A percentile compares a stretch with the other conserved stretches of the same genome.
These are phyloP conservation scores for Hyperopisus bebe DNA, from an alignment of 2,113 vertebrate genomes.

Conservation along the genomic window DNA sequence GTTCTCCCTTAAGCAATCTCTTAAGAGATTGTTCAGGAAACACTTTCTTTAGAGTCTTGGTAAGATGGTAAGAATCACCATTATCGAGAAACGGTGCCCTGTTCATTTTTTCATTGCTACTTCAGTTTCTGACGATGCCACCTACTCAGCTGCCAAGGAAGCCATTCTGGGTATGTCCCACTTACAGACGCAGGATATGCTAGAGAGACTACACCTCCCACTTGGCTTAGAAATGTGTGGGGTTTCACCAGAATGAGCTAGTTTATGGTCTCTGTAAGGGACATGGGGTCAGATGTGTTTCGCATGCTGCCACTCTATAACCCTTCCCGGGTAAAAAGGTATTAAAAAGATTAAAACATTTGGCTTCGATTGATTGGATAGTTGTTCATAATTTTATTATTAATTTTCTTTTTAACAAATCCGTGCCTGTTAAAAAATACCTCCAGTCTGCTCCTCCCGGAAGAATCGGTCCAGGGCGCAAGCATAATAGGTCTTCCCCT, in stretches of 20 bases:
- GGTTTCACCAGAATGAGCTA: not conserved
- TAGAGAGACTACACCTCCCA: not conserved
- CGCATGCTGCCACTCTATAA: not conserved
- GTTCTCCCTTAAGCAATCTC: too few relatives aligned
- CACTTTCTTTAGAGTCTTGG: too few relatives aligned
- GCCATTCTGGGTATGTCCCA: not conserved
- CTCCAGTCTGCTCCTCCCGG: slow-evolving; percentile 57
- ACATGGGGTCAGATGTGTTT: not conserved
- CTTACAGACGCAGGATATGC: not conserved
- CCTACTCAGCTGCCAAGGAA: not conserved
- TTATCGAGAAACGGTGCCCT: too few relatives aligned
- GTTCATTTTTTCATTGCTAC: too few relatives aligned
- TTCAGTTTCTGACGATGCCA: not conserved
- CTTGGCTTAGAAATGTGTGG: not conserved
- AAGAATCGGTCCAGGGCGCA: slow-evolving; percentile 79
- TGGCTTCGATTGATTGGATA: not conserved
- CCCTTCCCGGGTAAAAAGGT: not conserved
- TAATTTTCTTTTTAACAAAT: not conserved
- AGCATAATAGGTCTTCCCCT: slow-evolving; percentile 58
- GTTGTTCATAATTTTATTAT: not conserved
- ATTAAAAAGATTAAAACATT: not conserved
- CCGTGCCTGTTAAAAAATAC: slow-evolving; percentile 32
- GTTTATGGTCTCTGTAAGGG: not conserved
- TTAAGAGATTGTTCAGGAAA: too few relatives aligned
- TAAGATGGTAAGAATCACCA: too few relatives aligned